Base-by-base conservation (phyloP, 2,888 invertebrate species). In the Zaprionus bogoriensis region DNA sequence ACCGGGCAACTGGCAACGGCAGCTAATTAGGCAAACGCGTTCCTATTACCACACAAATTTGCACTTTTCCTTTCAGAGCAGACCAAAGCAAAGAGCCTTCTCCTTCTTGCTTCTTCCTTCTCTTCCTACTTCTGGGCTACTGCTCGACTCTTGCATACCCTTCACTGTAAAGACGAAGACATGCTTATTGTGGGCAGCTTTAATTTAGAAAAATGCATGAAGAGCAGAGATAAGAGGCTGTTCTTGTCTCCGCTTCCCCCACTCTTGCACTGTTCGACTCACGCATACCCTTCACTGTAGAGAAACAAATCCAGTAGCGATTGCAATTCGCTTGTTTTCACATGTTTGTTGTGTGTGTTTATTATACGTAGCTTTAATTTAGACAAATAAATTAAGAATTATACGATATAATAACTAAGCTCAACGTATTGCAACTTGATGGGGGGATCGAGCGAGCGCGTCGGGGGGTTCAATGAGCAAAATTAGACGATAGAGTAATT, bases 171-270 rank as follows among this genome's bases (percentile, higher is more conserved):
- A 10, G 20, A 39, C 22, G 27, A 4, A 22, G 14, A 17, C 80
- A 27, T 68, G 50, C 74, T 69, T 86, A 83, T 79, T 79, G 85
- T 83, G 67, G 65, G 74, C 83, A 84, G 70, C 55, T 86, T 80
- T 80, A 80, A 80, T 80, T 80, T 80, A 80, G 80, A 86, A 75
- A 87, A 80, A 80, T 80, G 87, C 86, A 80, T 80, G 86, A 80
- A 86, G 81, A 77, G n/a, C n/a, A n/a, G n/a, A n/a, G n/a, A n/a
- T n/a, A n/a, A n/a, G n/a, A n/a, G n/a, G n/a, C n/a, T n/a, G n/a
- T n/a, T n/a, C n/a, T n/a, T n/a, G n/a, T n/a, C n/a, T n/a, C n/a
- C n/a, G n/a, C n/a, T n/a, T n/a, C n/a, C n/a, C n/a, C n/a, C n/a
- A n/a, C n/a, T n/a, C n/a, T n/a, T n/a, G n/a, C n/a, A n/a, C n/a